A percentile compares a stretch with the other conserved stretches of the same genome.
Conservation (phyloP, 2,888 invertebrate genomes). For the Dinocampus coccinellae region DNA sequence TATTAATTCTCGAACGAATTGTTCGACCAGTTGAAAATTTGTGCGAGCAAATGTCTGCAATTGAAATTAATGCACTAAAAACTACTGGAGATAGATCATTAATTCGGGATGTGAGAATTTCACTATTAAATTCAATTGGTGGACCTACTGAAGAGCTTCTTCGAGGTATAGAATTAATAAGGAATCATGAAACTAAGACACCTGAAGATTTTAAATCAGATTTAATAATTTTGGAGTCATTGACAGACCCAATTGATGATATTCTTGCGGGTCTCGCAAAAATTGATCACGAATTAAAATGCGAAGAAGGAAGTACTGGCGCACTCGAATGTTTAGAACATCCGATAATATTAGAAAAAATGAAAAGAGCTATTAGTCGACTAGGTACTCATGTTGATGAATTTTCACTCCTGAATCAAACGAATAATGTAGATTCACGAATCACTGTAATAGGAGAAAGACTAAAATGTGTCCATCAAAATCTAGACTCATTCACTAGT, state of each 20-base stretch:
- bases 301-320: constrained; percentile 48
- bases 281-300: constrained; percentile 59
- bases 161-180: constrained; percentile 61
- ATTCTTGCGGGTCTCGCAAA: constrained; percentile 60
- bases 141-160: constrained; percentile 64
- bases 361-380: constrained; percentile 52
- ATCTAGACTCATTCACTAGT: constrained; percentile 43
- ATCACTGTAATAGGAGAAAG: constrained; percentile 37
- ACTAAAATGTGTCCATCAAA: constrained; percentile 42
- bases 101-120: constrained; percentile 56
- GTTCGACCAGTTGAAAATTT: constrained; percentile 58
- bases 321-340: constrained; percentile 52
- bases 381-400: constrained; percentile 44
- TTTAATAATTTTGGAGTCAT: constrained; percentile 63
- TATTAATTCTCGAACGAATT: constrained; percentile 53
- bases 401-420: constrained; percentile 24
- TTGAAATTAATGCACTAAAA: constrained; percentile 60
- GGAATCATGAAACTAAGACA: constrained; percentile 48
- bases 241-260: constrained; percentile 70
- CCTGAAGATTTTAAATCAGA: constrained; percentile 52
- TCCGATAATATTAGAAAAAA: constrained; percentile 61
- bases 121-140: constrained; percentile 61
- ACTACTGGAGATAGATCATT: constrained; percentile 57
- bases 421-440: constrained; percentile 30
- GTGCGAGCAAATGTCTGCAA: constrained; percentile 57